Base-by-base conservation (phyloP, 2,888 invertebrate species). In the Polydrusus cervinus region DNA sequence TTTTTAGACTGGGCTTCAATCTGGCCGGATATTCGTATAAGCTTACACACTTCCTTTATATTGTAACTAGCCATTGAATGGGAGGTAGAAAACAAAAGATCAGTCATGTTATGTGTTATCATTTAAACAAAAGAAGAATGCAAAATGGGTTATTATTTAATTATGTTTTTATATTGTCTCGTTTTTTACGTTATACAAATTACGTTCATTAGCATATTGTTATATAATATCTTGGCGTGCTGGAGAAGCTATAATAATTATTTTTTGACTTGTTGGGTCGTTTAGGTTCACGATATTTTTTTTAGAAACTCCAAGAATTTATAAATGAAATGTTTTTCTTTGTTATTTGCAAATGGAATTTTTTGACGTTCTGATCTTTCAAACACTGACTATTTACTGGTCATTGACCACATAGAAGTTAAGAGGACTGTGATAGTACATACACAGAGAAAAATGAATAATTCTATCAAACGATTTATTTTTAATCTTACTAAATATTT, bases 1-100 rank as follows among this genome's bases (percentile, higher is more conserved):
- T 45, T 64, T 64, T 64, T 64, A 64, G 62, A 64, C 14, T 30
- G 25, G 45, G 20, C 64, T 64, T 64, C 25, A 49, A 49, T 64
- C 16, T 30, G 64, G 49, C 47, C 64, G 64, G 64, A 64, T 64
- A 64, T 64, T 64, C 64, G 34, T 49, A 49, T 64, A 47, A 64
- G 47, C 64, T 64, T 64, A 64, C 64, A 47, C 25, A 64, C 64
- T 64, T 64, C 64, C 64, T 64, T 47, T 62, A 25, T 60, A 43
- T 62, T n/a, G n/a, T 60, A 43, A 60, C n/a, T 45, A 14, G 62
- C 25, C 45, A 62, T 38, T 60, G 40, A 34, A 60, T 38, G 57
- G 14, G 40, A 38, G 30, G 14, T 60, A 25, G 16, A 60, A 60
- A 60, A 55, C 55, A 55, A 38, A 60, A 60, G 38, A 38, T 60